Percentiles rank a stretch among this genome's conserved stretches.
Evolutionary conservation across 2,797 vertebrate genomes (phyloP).

Genomic region (Ceryle rudis): DNA sequence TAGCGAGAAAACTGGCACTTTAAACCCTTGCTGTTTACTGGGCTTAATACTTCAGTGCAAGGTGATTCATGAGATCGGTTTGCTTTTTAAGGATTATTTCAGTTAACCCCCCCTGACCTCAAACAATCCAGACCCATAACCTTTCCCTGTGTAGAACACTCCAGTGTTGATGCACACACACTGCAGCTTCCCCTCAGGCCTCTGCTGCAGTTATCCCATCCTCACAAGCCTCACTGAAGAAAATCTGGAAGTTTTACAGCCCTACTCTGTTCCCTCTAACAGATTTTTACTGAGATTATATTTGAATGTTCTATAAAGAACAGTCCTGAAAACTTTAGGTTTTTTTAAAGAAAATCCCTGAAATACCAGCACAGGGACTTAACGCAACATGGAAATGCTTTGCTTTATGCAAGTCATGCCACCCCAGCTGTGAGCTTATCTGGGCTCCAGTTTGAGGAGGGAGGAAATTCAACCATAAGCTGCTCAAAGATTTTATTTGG

Average conservation of each 20-base stretch:
- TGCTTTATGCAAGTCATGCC: background rate
- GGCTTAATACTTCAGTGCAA: background rate
- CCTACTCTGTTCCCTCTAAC: background rate
- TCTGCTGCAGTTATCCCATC: background rate
- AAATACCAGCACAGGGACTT: background rate
- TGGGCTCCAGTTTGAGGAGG: background rate
- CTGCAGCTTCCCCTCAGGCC: background rate
- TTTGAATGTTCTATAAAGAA: background rate
- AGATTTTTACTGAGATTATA: background rate
- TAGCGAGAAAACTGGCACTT: slow-evolving; percentile 1
- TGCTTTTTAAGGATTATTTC: background rate
- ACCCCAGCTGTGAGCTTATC: background rate
- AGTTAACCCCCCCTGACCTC: background rate
- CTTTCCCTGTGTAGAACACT: background rate
- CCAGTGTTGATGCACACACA: rapidly evolving
- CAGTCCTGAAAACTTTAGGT: background rate
- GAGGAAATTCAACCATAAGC: background rate
- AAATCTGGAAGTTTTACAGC: background rate
- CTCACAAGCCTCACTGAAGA: background rate
- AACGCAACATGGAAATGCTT: background rate
- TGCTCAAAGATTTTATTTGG: background rate
- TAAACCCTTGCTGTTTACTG: background rate
- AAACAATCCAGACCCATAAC: background rate
- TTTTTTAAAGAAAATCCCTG: background rate
- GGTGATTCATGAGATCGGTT: background rate